These are phyloP conservation scores for Excalfactoria chinensis DNA, from an alignment of 2,113 vertebrate species.

Conservation along the genomic window DNA sequence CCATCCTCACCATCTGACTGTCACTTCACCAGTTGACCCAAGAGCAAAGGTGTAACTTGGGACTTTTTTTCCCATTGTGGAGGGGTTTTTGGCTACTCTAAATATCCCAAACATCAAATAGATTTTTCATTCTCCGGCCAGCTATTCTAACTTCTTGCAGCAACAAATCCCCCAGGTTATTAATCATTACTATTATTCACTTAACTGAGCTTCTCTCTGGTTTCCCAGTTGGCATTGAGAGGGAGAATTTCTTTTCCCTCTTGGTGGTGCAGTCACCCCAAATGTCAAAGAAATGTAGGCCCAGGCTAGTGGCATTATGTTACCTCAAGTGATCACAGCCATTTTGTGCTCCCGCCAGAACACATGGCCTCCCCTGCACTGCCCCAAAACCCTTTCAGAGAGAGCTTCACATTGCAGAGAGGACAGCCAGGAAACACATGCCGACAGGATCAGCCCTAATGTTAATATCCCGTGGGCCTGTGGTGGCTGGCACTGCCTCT, in stretches of 20 bases:
- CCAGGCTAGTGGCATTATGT: background rate
- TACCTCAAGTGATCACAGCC: background rate
- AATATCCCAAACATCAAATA: background rate
- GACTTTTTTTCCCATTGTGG: background rate
- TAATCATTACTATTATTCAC: background rate
- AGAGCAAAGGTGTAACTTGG: background rate
- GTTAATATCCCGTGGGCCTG: background rate
- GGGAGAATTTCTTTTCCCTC: background rate
- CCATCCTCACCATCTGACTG: background rate
- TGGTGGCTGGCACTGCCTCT: constrained; percentile 1
- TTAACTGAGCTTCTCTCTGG: background rate
- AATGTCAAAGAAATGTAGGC: background rate
- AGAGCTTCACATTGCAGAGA: background rate
- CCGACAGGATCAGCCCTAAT: background rate
- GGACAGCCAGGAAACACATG: background rate
- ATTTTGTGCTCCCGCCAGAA: background rate
- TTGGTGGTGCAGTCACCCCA: background rate
- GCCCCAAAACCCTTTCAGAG: background rate
- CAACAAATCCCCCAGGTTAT: background rate
- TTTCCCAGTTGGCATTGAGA: background rate
- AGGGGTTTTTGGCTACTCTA: background rate
- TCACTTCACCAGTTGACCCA: background rate
- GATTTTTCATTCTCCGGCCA: background rate
- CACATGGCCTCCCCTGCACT: background rate
- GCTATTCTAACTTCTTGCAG: background rate